These are phyloP conservation scores for Netelia fuscicornis DNA, from an alignment of 2,888 invertebrate genomes.

Conservation along the genomic window DNA sequence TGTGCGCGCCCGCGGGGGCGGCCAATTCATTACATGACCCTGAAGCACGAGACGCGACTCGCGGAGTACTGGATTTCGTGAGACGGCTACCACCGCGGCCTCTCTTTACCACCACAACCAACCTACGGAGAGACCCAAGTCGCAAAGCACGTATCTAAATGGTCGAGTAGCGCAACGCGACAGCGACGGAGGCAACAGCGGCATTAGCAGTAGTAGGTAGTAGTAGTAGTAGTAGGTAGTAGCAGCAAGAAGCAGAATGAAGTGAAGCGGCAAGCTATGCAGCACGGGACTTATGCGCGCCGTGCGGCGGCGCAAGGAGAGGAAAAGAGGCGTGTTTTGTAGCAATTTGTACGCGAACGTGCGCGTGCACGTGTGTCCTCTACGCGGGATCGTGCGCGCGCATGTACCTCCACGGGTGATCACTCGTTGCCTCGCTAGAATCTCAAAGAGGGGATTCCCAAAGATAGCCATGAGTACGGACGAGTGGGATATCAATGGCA, in stretches of 20 bases:
- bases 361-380: too few relatives aligned
- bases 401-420: too few relatives aligned
- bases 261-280: neutral
- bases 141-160: constrained; percentile 62
- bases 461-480: neutral
- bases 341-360: too few relatives aligned
- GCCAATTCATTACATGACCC: constrained; percentile 46
- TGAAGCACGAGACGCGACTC: constrained; percentile 72
- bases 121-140: constrained; percentile 41
- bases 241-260: neutral
- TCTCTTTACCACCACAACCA: constrained; percentile 52
- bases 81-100: constrained; percentile 63
- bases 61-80: constrained; percentile 72
- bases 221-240: neutral
- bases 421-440: neutral
- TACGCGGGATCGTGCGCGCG: too few relatives aligned
- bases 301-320: constrained; percentile 43
- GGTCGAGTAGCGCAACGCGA: constrained; percentile 52
- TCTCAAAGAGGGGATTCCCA: neutral
- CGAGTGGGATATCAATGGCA: constrained; percentile 1
- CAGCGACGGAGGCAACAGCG: constrained; percentile 16
- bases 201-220: neutral
- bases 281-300: constrained; percentile 33
- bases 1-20: too few relatives aligned
- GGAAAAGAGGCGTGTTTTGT: constrained; percentile 20